Base-by-base conservation (phyloP, 2,797 vertebrate species). In the Bufotes viridis region DNA sequence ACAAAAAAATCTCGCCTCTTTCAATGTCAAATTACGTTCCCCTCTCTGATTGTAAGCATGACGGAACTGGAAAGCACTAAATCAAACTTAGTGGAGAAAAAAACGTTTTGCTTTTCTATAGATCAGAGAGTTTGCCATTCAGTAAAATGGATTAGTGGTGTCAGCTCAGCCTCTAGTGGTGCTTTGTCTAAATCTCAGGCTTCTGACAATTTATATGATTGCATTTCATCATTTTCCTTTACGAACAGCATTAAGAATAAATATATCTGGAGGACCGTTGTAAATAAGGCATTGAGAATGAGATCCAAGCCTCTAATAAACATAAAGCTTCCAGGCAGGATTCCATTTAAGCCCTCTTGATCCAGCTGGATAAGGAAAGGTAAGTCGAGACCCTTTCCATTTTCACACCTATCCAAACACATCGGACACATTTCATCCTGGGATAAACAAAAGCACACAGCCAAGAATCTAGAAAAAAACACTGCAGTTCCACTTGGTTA, bases 81-180 rank as follows among this genome's bases (percentile, higher is more conserved):
- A 89, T 89, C 88, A 83, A 87, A 89, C 63, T 87, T 87, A 80
- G 88, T 58, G 57, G 65, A 79, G 80, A 89, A 78, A 42, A 42
- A 86, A 89, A 87, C 63, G 74, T 87, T 89, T 86, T 86, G 72
- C 61, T 89, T 87, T 89, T 82, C 88, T 74, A 87, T 82, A 86
- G 83, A 82, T 89, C 61, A 86, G 57, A 78, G 88, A 7, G 55
- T 69, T 82, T 86, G 69, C 80, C 29, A 70, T 80, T 84, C 75
- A 89, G 85, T 87, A 72, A 87, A 89, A 87, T 89, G 81, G 65
- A 89, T 89, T 87, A 89, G 85, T 87, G 80, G 81, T 89, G 88
- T 87, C 88, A 87, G 88, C 57, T 74, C 88, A 80, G 85, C 88
- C 88, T 84, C 88, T 89, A 87, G 88, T 87, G 88, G 88, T 67